Evolutionary conservation across 2,888 invertebrate species (phyloP).

Genomic region (Camptogramma bilineatum): DNA sequence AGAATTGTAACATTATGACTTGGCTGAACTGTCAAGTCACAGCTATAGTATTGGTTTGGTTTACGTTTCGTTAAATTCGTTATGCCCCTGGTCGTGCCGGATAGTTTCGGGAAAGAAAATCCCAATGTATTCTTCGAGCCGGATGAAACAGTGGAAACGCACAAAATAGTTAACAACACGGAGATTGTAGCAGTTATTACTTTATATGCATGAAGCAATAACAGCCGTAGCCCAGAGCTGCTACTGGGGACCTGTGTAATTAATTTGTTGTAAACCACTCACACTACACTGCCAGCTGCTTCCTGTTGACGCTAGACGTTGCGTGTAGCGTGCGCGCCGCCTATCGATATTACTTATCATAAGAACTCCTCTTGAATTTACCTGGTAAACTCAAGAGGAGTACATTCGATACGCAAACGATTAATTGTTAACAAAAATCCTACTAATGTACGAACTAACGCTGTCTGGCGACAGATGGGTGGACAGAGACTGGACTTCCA

Average conservation of each 20-base stretch:
- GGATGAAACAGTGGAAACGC: conserved; percentile 49
- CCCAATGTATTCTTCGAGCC: conserved; percentile 14
- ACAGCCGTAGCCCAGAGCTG: conserved; percentile 58
- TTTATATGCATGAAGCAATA: conserved; percentile 77
- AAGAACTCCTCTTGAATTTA: too few species aligned
- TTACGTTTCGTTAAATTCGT: too few species aligned
- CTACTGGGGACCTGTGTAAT: conserved; percentile 62
- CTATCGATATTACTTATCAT: background rate
- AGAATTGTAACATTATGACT: too few species aligned
- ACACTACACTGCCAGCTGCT: conserved; percentile 38
- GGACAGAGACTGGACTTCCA: too few species aligned
- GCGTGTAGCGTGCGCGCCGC: conserved; percentile 1
- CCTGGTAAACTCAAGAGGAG: too few species aligned
- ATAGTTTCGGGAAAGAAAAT: background rate
- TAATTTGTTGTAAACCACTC: conserved; percentile 70
- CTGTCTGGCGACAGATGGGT: too few species aligned
- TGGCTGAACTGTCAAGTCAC: too few species aligned
- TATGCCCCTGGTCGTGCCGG: too few species aligned
- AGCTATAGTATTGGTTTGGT: too few species aligned
- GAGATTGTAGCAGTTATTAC: conserved; percentile 67
- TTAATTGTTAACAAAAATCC: too few species aligned
- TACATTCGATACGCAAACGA: too few species aligned
- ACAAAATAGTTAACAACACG: conserved; percentile 53
- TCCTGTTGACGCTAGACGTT: conserved; percentile 6
- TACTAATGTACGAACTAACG: too few species aligned